Base-by-base conservation (phyloP, 2,888 invertebrate species). In the Acronicta alni region DNA sequence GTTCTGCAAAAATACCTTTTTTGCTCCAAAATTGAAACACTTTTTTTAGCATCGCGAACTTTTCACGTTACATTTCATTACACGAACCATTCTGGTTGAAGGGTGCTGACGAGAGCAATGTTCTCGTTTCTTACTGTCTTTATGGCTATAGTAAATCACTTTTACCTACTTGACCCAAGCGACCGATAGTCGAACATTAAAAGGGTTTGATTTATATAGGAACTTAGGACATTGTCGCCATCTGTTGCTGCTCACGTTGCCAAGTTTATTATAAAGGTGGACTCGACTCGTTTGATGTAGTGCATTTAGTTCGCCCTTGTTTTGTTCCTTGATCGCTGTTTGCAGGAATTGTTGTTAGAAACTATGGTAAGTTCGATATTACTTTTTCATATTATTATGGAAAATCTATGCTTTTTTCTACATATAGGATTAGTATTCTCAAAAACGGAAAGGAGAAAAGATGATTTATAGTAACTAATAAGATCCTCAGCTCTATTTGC, bases 131-230 rank as follows among this genome's bases (percentile, higher is more conserved):
- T 83, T 84, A 82, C 87, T 87, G 89, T 88, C 87, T 90, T 92
- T 92, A 92, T 89, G 87, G 86, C 82, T 67, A 72, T 84, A 84
- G 88, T 92, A 92, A 92, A 92, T 92, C 92, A 91, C 88, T 86
- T 86, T 82, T 86, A 87, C 90, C 87, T 89, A 87, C 90, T 92
- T 92, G 92, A 93, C 91, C 92, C 90, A 72, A 86, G 80, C 85
- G 82, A 86, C 89, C 90, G 86, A 89, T 90, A 88, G 89, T 84
- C 84, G 85, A 82, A 88, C 91, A 91, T 90, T 92, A 92, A 93
- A 92, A 90, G 92, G 92, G 92, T 91, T 88, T 92, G 92, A 93
- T 92, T 93, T 93, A 93, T 92, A 87, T 78, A 80, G 81, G 80
- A 93, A 93, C 87, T 93, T 92, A 83, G 91, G 84, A 87, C 93